Evolutionary conservation across 1,140 invertebrate species (phyloP).

Genomic region (Mamestra configurata): DNA sequence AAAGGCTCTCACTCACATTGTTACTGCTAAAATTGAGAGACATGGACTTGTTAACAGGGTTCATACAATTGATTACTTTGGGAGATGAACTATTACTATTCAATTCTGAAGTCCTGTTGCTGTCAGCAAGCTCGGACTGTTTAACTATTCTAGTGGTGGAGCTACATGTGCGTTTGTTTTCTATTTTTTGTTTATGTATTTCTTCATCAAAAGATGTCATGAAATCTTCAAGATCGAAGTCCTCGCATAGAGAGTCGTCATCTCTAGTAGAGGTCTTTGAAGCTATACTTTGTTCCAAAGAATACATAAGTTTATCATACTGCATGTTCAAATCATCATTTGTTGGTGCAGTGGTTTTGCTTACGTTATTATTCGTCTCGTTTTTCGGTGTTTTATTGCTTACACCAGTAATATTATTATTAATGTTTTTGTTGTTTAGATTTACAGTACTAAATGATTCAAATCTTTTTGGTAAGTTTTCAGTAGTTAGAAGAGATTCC

Average conservation of each 20-base stretch:
- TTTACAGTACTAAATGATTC: conserved; percentile 75
- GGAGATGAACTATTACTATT: conserved; percentile 75
- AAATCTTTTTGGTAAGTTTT: conserved; percentile 83
- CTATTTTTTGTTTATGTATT: conserved; percentile 79
- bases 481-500: conserved; percentile 83
- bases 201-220: conserved; percentile 87
- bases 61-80: conserved; percentile 77
- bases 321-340: conserved; percentile 82
- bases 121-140: conserved; percentile 73
- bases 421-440: conserved; percentile 62
- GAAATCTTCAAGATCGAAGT: conserved; percentile 87
- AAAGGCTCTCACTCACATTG: conserved; percentile 82
- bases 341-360: conserved; percentile 70
- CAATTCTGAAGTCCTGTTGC: conserved; percentile 68
- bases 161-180: conserved; percentile 81
- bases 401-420: conserved; percentile 57
- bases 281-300: conserved; percentile 85
- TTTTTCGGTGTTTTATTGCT: conserved; percentile 63
- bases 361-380: conserved; percentile 74
- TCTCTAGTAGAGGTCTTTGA: conserved; percentile 84
- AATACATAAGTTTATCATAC: conserved; percentile 87
- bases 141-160: conserved; percentile 83
- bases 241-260: conserved; percentile 85
- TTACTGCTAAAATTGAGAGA: conserved; percentile 88
- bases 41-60: conserved; percentile 86